Base-by-base conservation (phyloP, 2,797 vertebrate genomes). In the Manis pentadactyla region DNA sequence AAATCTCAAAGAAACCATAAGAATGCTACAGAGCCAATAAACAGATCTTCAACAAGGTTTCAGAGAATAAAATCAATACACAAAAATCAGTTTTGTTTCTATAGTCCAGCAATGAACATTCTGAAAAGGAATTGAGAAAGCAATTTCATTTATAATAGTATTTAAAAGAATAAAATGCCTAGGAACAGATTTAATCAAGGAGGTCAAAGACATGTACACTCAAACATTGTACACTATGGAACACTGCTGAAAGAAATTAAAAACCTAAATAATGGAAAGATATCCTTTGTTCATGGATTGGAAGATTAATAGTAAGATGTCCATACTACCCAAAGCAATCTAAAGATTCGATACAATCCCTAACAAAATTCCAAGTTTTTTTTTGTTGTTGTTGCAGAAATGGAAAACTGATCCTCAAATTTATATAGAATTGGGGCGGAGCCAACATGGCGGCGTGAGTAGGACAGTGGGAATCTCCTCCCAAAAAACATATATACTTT, bases 101-200 rank as follows among this genome's bases (percentile, higher is more conserved):
- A 42, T 93, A 55, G 17, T n/a, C 21, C 39, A 78, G 82, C 0
- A 68, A 59, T 49, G 39, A 86, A 59, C 46, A 73, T 68, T 66
- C 71, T 84, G 53, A 85, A 78, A 57, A 78, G 18, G 8, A 92
- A 77, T 85, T 85, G 46, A 87, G 81, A 90, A 78, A 77, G 55
- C 18, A 85, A 69, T 61, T 90, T 49, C 12, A 90, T 85, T 78
- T 59, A 69, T 0, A 69, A 63, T 4, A 59, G 27, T 61, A 69
- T 23, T 73, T 78, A 69, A 61, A 69, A 71, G 63, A 59, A 46
- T 81, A 39, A 78, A 94, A 77, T 69, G 39, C 11, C 23, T n/a
- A 85, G 42, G 7, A 90, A 61, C 78, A 78, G 29, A 71, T 71
- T 63, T 85, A 90, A 57, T n/a, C n/a, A 29, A 69, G 23, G 61